Conservation (phyloP, 2,888 invertebrate species). For the Mystacides longicornis region DNA sequence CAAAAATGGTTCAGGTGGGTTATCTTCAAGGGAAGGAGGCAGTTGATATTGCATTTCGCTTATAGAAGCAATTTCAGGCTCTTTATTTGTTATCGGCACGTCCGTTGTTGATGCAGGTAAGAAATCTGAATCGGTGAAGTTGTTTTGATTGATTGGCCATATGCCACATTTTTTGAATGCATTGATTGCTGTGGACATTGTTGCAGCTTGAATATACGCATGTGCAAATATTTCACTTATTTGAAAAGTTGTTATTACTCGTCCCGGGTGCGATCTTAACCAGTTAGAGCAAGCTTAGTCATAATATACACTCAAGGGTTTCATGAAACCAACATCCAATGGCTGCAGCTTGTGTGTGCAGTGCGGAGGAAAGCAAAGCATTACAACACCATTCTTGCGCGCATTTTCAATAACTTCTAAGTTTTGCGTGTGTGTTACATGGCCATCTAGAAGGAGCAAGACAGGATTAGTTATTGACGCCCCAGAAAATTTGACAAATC, state of each 20-base stretch:
- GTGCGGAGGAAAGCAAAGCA: not conserved
- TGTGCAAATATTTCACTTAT: not conserved
- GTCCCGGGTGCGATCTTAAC: not conserved
- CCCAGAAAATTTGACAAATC: not conserved
- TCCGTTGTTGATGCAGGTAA: not conserved
- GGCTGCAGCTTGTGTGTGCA: not conserved
- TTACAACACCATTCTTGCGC: not conserved
- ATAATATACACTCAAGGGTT: not conserved
- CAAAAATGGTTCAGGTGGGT: not conserved
- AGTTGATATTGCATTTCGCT: not conserved
- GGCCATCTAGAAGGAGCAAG: not conserved
- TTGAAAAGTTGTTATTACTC: not conserved
- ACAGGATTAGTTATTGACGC: not conserved
- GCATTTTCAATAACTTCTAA: not conserved
- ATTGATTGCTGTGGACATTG: constrained; percentile 1
- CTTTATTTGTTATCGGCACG: too few species aligned
- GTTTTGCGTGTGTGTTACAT: not conserved
- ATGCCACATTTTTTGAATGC: not conserved
- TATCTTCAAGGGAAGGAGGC: not conserved
- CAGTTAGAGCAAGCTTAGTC: not conserved
- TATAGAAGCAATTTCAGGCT: not conserved
- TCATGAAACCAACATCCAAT: not conserved
- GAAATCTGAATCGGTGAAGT: not conserved
- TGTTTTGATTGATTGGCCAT: not conserved
- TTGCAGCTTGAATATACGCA: not conserved